Conservation (phyloP, 2,888 invertebrate genomes). For the Lissonota sp. region DNA sequence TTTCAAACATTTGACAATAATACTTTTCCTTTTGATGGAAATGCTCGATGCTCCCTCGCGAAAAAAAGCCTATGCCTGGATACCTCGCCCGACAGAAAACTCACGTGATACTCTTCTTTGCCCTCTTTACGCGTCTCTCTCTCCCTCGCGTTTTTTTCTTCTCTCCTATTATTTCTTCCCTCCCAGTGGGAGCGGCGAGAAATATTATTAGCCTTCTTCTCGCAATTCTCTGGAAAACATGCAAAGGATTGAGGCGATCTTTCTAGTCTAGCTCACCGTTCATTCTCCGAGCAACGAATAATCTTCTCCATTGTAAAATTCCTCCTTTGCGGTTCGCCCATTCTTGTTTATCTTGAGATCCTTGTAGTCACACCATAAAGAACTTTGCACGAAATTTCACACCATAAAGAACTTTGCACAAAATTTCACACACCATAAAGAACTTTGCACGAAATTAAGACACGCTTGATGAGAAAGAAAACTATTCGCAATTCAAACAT, state of each 20-base stretch:
- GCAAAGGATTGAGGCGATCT: slow-evolving; percentile 70
- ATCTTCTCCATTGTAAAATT: no score
- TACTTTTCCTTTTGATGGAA: slow-evolving; percentile 8
- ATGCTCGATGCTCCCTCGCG: slow-evolving; percentile 43
- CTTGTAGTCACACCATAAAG: no score
- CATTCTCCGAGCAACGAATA: no score
- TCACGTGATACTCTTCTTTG: slow-evolving; percentile 54
- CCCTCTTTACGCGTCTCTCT: slow-evolving; percentile 40
- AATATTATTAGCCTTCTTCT: background rate
- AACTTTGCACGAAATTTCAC: no score
- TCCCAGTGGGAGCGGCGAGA: no score
- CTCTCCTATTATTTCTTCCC: slow-evolving; percentile 6
- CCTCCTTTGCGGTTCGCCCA: no score
- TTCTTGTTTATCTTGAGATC: background rate
- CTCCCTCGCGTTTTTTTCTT: slow-evolving; percentile 11
- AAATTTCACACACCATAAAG: no score
- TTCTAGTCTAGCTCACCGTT: slow-evolving; percentile 78
- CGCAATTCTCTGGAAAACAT: background rate
- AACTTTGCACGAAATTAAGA: no score
- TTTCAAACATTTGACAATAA: background rate
- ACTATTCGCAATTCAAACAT: no score
- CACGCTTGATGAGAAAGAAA: no score
- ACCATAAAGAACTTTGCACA: no score
- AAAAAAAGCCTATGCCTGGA: slow-evolving; percentile 49
- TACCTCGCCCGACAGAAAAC: slow-evolving; percentile 61